phyloP scores from a whole-genome alignment of 2,888 invertebrate genomes.

The Conistra vaccinii region DNA sequence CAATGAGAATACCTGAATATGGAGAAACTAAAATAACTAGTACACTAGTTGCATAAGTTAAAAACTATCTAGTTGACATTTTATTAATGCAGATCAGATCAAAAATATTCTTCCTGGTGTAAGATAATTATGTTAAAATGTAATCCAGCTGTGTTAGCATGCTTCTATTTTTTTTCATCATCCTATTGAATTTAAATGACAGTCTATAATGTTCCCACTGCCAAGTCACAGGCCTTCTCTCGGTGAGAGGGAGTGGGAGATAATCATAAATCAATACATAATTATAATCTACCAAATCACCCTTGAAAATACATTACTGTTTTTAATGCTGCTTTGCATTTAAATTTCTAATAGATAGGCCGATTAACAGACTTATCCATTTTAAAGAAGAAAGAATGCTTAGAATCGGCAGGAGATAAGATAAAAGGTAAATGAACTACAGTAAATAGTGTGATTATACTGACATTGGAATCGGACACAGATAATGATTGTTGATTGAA shows the following conservation, averaged over 20 bases:
- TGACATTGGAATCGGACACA: constrained; percentile 56
- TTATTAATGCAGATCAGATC: not conserved
- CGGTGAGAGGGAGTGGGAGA: not conserved
- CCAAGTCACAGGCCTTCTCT: not conserved
- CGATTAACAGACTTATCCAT: not conserved
- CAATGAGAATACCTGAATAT: not conserved
- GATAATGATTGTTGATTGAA: constrained; percentile 49
- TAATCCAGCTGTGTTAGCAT: not conserved
- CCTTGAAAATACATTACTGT: not conserved
- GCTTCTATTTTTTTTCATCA: not conserved
- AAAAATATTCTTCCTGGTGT: not conserved
- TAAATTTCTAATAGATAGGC: not conserved
- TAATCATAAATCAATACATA: not conserved
- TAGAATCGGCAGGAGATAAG: constrained; percentile 48
- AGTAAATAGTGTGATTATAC: constrained; percentile 34
- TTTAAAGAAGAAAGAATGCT: constrained; percentile 20
- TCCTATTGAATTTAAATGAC: not conserved
- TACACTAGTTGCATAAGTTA: not conserved
- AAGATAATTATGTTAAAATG: not conserved
- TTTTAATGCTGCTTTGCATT: not conserved
- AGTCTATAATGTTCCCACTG: not conserved
- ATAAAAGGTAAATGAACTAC: constrained; percentile 57
- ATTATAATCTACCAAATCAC: not conserved
- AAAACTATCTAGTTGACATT: not conserved
- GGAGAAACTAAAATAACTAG: not conserved